Evolutionary conservation across 2,797 vertebrate species (phyloP).

Genomic region (Sebastes alutus): DNA sequence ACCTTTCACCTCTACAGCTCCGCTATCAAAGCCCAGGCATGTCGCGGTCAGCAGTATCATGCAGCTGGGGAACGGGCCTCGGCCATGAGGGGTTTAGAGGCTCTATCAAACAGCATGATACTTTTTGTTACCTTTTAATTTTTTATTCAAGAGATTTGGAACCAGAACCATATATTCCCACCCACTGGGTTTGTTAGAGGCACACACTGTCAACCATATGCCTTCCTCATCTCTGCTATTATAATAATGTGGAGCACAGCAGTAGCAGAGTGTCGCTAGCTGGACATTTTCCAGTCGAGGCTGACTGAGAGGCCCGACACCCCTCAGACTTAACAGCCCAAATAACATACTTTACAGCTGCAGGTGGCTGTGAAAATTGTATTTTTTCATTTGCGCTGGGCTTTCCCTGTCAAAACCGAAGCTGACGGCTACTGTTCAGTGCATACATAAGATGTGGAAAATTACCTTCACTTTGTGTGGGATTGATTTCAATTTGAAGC

Average conservation of each 20-base stretch:
- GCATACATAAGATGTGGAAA: not conserved
- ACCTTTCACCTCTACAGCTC: conserved; percentile 46
- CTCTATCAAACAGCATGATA: conserved; percentile 6
- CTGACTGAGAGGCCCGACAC: not conserved
- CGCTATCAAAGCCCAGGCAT: conserved; percentile 61
- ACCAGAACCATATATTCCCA: not conserved
- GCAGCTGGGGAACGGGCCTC: conserved; percentile 40
- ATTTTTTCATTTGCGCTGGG: not conserved
- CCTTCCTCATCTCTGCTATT: not conserved
- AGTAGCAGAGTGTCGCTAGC: not conserved
- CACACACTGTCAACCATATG: not conserved
- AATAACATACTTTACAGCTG: not conserved
- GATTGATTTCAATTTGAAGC: not conserved
- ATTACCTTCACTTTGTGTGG: not conserved
- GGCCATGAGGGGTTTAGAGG: conserved; percentile 6
- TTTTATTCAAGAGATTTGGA: conserved; percentile 9
- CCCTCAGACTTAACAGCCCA: not conserved
- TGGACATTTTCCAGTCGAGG: not conserved
- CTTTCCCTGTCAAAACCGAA: not conserved
- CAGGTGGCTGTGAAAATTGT: conserved; percentile 2
- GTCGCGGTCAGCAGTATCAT: conserved; percentile 45
- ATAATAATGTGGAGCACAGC: not conserved
- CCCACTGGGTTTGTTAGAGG: not conserved
- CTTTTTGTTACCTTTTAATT: conserved; percentile 7
- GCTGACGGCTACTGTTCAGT: not conserved